Evolutionary conservation across 53 echinoderm and acorn worm genomes (phyloP), one percentile per base, ranked within the genome.

Genomic region (Holothuria scabra): DNA sequence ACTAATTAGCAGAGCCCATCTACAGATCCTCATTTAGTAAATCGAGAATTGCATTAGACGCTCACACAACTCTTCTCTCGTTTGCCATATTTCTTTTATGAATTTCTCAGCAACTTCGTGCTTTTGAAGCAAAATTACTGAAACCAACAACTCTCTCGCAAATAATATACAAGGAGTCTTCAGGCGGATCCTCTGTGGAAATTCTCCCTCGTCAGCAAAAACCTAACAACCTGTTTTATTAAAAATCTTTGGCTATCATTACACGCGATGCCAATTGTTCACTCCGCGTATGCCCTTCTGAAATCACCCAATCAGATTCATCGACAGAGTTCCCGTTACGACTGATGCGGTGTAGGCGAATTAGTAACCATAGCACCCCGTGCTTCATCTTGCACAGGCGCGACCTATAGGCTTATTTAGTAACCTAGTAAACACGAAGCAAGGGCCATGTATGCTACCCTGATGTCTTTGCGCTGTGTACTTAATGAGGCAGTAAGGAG

Each of bases 201-300:
- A 72, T 28, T 72, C 48, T 26, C 72, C 49, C 72, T 72, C 72
- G 72, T 19, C n/a, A 72, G 72, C 72, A 11, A 72, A 72, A 48
- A 72, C 46, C 72, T 72, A 72, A 72, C 72, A 72, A 72, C 72
- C 72, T 72, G 72, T 72, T 72, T 72, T 72, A 72, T 72, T 72
- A 72, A 72, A 72, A 72, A 72, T 72, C 72, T 72, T 72, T 72
- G n/a, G 72, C 72, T 24, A 44, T 72, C 72, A 72, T 72, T 72
- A 46, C 72, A 72, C 46, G 72, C 72, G 72, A 30, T 72, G 44
- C 72, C 72, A 44, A 72, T 72, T 72, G 72, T 72, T 72, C 72
- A 72, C 44, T 72, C 72, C 72, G 72, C 26, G 72, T 72, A 44
- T 72, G 72, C 72, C 72, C 72, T 72, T 72, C 72, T 44, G 12